Percentiles rank a stretch among this genome's conserved stretches.
Conservation (phyloP, 2,888 invertebrate genomes). For the Tetropium fuscum region DNA sequence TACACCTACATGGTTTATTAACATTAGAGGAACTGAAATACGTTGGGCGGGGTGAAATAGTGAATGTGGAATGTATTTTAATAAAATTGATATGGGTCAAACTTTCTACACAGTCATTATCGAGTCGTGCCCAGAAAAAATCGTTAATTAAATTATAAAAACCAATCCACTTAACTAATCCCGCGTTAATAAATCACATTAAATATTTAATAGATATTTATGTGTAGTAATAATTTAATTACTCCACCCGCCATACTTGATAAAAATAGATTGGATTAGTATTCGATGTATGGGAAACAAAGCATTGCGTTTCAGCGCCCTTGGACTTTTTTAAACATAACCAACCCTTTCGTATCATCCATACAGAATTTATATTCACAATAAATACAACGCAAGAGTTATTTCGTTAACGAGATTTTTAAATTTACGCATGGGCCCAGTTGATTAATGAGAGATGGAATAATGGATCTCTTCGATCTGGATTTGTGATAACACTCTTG, state of each 20-base stretch:
- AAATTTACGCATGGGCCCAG: conserved; percentile 61
- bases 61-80: too few relatives aligned
- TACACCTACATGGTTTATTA: too few relatives aligned
- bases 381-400: conserved; percentile 62
- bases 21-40: too few relatives aligned
- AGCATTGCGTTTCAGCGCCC: conserved; percentile 28
- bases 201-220: conserved; percentile 46
- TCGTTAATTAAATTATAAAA: conserved; percentile 47
- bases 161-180: conserved; percentile 48
- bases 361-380: conserved; percentile 60
- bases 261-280: conserved; percentile 36
- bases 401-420: conserved; percentile 65
- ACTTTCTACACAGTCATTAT: too few relatives aligned
- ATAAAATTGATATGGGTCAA: too few relatives aligned
- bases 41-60: neutral
- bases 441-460: conserved; percentile 65
- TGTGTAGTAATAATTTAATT: conserved; percentile 44
- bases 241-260: conserved; percentile 24
- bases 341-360: conserved; percentile 53
- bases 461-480: conserved; percentile 64
- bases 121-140: conserved; percentile 26
- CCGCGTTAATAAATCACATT: conserved; percentile 46
- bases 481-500: conserved; percentile 57
- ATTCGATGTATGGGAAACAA: conserved; percentile 26
- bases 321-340: conserved; percentile 28